These are phyloP conservation scores for Bostrychus sinensis DNA, from an alignment of 2,113 vertebrate genomes.

Conservation along the genomic window DNA sequence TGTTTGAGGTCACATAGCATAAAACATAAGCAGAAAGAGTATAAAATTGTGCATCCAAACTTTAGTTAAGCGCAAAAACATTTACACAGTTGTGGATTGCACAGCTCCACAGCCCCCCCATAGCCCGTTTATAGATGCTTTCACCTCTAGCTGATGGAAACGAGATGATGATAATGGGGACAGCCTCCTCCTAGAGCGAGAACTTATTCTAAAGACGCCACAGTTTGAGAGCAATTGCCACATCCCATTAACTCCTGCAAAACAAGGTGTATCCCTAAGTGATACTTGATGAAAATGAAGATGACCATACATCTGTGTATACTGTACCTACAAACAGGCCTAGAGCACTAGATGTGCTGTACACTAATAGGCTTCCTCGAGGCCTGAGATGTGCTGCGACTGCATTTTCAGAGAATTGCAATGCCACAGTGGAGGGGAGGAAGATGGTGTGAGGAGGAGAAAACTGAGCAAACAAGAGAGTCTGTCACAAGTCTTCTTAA, in stretches of 20 bases:
- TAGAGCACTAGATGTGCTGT: slow-evolving; percentile 57
- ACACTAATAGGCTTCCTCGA: slow-evolving; percentile 59
- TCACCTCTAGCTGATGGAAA: slow-evolving; percentile 19
- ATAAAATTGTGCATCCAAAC: slow-evolving; percentile 9
- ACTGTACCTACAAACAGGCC: slow-evolving; percentile 58
- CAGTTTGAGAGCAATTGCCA: slow-evolving; percentile 37
- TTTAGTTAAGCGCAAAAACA: slow-evolving; percentile 39
- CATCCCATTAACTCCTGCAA: slow-evolving; percentile 55
- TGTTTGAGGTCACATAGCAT: slow-evolving; percentile 38
- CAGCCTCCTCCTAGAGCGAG: slow-evolving; percentile 23
- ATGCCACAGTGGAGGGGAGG: slow-evolving; percentile 41
- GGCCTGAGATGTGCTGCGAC: slow-evolving; percentile 58
- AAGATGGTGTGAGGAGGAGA: slow-evolving; percentile 25
- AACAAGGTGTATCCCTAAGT: slow-evolving; percentile 62
- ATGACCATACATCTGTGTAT: slow-evolving; percentile 62
- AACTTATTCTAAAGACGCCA: slow-evolving; percentile 42
- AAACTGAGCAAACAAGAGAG: slow-evolving; percentile 39
- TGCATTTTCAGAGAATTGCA: slow-evolving; percentile 64
- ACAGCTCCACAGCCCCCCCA: slow-evolving; percentile 24
- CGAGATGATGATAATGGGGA: slow-evolving; percentile 29
- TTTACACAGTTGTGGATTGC: slow-evolving; percentile 46
- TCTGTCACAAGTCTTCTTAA: slow-evolving; percentile 58
- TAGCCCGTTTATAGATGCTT: slow-evolving; percentile 25
- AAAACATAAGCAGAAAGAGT: slow-evolving; percentile 6
- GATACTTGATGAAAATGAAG: slow-evolving; percentile 66